phyloP scores from a whole-genome alignment of 2,888 invertebrate species.

The Volucella zonaria region DNA sequence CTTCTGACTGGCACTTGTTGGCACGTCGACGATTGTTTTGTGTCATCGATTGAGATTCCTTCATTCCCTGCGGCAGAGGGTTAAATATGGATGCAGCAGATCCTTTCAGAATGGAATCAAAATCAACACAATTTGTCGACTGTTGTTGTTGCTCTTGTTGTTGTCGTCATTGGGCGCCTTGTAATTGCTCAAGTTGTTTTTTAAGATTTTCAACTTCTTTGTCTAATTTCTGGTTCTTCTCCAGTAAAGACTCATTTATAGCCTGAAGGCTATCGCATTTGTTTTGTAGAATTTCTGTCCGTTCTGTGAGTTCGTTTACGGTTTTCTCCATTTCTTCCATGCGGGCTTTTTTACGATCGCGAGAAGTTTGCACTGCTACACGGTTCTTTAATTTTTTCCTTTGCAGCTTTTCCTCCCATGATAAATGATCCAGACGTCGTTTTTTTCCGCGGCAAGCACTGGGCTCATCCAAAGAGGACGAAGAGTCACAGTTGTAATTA shows the following conservation, averaged over 20 bases:
- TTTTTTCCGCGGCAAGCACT: slow-evolving; percentile 84
- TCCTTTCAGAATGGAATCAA: slow-evolving; percentile 86
- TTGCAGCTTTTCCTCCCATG: slow-evolving; percentile 94
- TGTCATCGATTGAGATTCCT: slow-evolving; percentile 88
- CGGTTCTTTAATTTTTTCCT: slow-evolving; percentile 96
- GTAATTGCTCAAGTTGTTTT: slow-evolving; percentile 84
- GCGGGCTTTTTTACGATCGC: slow-evolving; percentile 97
- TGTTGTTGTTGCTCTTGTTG: slow-evolving; percentile 14
- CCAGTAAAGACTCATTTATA: slow-evolving; percentile 87
- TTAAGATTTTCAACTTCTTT: slow-evolving; percentile 86
- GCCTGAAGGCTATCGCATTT: slow-evolving; percentile 81
- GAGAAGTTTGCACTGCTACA: slow-evolving; percentile 98
- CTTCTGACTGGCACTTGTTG: slow-evolving; percentile 78
- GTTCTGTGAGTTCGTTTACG: slow-evolving; percentile 85
- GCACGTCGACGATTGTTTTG: slow-evolving; percentile 76
- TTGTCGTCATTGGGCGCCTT: slow-evolving; percentile 76
- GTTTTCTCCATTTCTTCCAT: slow-evolving; percentile 94
- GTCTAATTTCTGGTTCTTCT: slow-evolving; percentile 87
- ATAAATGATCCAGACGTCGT: slow-evolving; percentile 90
- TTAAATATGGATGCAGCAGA: slow-evolving; percentile 88
- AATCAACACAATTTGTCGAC: slow-evolving; percentile 85
- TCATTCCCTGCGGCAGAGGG: slow-evolving; percentile 97
- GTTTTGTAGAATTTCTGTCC: slow-evolving; percentile 86
- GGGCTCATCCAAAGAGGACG: slow-evolving; percentile 56
- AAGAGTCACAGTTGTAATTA: slow-evolving; percentile 34